These are phyloP conservation scores for Zootoca vivipara DNA, from an alignment of 2,113 vertebrate genomes.

Conservation along the genomic window DNA sequence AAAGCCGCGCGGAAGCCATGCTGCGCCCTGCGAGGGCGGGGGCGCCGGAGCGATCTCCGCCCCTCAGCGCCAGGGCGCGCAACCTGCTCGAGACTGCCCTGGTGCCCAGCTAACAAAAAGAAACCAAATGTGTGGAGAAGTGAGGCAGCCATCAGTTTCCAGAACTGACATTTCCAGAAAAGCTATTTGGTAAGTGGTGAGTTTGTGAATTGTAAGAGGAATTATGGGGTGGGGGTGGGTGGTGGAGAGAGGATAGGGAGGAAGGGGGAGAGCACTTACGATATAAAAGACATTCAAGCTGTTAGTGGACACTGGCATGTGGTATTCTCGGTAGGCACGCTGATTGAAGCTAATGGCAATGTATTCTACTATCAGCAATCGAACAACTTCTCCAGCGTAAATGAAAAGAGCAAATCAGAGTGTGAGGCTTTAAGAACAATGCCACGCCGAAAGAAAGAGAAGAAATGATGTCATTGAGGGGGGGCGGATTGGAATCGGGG, in stretches of 20 bases:
- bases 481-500: constrained; percentile 5
- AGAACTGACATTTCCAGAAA: not conserved
- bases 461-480: constrained; percentile 65
- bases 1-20: no score
- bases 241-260: not conserved
- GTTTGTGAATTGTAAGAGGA: not conserved
- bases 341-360: constrained; percentile 55
- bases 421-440: constrained; percentile 62
- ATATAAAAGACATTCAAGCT: constrained; percentile 47
- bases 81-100: no score
- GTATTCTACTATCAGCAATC: constrained; percentile 58
- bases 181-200: not conserved
- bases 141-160: constrained; percentile 9
- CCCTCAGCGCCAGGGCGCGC: no score
- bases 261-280: constrained; percentile 25
- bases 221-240: constrained; percentile 2
- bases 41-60: no score
- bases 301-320: not conserved
- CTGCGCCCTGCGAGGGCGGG: no score
- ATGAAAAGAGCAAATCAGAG: constrained; percentile 53
- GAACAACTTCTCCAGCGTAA: constrained; percentile 50
- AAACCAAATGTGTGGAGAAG: constrained; percentile 1
- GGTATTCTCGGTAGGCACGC: constrained; percentile 54
- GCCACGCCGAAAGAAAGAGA: constrained; percentile 48
- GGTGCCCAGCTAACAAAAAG: not conserved